Evolutionary conservation across 2,113 vertebrate genomes (phyloP).

Genomic region (Oenanthe oenanthe): DNA sequence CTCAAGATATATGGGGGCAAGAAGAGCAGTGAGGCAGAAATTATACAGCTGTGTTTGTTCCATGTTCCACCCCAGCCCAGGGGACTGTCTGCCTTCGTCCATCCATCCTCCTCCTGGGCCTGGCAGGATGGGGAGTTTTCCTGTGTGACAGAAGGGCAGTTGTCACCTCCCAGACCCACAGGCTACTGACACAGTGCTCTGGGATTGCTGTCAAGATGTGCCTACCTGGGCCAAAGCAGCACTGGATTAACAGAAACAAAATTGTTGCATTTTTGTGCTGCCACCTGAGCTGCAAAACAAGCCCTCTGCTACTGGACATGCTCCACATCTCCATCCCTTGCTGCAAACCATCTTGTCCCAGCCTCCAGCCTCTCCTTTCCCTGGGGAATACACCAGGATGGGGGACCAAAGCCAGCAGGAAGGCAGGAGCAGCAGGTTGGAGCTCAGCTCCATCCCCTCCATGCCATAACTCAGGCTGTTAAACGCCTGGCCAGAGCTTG

Average conservation of each 20-base stretch:
- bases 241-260: neutral
- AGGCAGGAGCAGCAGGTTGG: neutral
- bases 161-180: neutral
- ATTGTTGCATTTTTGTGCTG: neutral
- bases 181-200: neutral
- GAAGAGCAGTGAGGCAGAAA: conserved; percentile 12
- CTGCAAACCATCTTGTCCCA: neutral
- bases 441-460: neutral
- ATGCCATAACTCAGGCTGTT: conserved; percentile 56
- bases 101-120: neutral
- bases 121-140: neutral
- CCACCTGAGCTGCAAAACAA: neutral
- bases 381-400: neutral
- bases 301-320: neutral
- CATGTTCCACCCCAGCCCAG: neutral
- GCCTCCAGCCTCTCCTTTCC: neutral
- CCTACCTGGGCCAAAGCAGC: neutral
- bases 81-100: neutral
- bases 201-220: neutral
- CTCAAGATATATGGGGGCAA: neutral
- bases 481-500: conserved; percentile 59
- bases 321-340: neutral
- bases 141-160: neutral
- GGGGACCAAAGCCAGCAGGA: neutral
- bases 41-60: neutral